These are phyloP conservation scores for Scaptodrosophila lebanonensis DNA, from an alignment of 1,140 invertebrate species.

Conservation along the genomic window DNA sequence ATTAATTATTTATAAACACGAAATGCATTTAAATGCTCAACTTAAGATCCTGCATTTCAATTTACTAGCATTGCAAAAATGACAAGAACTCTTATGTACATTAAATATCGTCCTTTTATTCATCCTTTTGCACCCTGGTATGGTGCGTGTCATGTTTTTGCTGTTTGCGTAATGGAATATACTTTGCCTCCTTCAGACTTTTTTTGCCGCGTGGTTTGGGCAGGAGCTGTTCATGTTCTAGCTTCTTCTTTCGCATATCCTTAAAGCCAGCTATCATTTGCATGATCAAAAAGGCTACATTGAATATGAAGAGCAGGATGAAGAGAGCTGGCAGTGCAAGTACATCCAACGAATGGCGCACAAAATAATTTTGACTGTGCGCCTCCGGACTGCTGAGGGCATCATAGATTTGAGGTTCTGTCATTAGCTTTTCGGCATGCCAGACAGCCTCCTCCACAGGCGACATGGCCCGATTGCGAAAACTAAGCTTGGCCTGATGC, in stretches of 20 bases:
- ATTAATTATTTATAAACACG: no score
- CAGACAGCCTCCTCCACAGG: constrained; percentile 80
- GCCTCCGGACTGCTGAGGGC: constrained; percentile 14
- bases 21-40: no score
- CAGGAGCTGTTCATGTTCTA: no score
- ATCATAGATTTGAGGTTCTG: constrained; percentile 36
- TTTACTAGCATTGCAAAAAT: no score
- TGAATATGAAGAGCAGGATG: not conserved
- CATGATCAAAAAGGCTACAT: not conserved
- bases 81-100: no score
- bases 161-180: no score
- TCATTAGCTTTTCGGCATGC: constrained; percentile 80
- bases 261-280: not conserved
- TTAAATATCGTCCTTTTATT: no score
- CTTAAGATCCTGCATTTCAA: no score
- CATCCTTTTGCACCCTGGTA: not conserved
- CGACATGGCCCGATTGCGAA: constrained; percentile 78
- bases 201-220: no score
- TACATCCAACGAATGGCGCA: constrained; percentile 45
- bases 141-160: no score
- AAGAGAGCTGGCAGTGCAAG: constrained; percentile 21
- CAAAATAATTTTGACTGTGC: constrained; percentile 20
- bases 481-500: constrained; percentile 72
- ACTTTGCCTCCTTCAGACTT: not conserved
- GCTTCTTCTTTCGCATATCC: not conserved